phyloP scores from a whole-genome alignment of 1,140 invertebrate genomes.

The Pseudomyrmex concolor region DNA sequence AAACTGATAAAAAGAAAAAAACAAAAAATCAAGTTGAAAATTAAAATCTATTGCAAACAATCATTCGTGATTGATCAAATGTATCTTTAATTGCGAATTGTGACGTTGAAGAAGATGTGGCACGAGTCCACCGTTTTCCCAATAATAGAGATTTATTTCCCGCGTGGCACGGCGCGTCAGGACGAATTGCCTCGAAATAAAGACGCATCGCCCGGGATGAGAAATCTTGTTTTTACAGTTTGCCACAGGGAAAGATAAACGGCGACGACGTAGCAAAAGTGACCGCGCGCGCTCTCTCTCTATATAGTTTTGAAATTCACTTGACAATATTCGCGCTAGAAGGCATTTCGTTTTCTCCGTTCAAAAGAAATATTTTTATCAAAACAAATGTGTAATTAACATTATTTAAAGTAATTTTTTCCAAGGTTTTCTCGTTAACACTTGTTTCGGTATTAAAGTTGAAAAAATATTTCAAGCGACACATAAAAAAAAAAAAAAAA shows the following conservation, averaged over 20 bases:
- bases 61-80: slow-evolving; percentile 20
- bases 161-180: not conserved
- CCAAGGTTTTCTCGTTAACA: not conserved
- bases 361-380: not conserved
- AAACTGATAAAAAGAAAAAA: too few relatives aligned
- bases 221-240: slow-evolving; percentile 41
- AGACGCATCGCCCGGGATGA: slow-evolving; percentile 37
- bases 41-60: slow-evolving; percentile 8
- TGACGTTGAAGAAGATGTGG: slow-evolving; percentile 10
- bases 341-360: not conserved
- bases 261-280: not conserved
- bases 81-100: slow-evolving; percentile 33
- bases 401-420: not conserved
- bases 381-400: not conserved
- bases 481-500: too few relatives aligned
- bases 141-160: slow-evolving; percentile 58
- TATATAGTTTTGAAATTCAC: not conserved
- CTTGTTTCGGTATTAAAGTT: too few relatives aligned
- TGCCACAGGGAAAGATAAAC: not conserved
- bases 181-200: slow-evolving; percentile 51
- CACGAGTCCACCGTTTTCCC: slow-evolving; percentile 3
- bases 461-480: too few relatives aligned
- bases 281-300: not conserved
- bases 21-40: not conserved
- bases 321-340: not conserved